These are phyloP conservation scores for Archilochus colubris DNA, from an alignment of 2,113 vertebrate species.

Conservation along the genomic window DNA sequence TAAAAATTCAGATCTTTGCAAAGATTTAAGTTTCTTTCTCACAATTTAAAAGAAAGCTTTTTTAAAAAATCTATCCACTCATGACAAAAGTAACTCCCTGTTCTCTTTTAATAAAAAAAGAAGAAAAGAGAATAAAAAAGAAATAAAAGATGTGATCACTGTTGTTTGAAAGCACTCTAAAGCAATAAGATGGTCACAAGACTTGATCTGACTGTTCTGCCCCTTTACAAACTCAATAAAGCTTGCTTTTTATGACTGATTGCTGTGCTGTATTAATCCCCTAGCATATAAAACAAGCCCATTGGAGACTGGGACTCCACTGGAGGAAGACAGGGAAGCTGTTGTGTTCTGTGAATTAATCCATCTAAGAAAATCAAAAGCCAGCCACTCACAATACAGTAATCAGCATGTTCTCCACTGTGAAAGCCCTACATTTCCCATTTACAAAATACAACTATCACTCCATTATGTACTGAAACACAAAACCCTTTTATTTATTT, in stretches of 20 bases:
- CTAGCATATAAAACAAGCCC: slow-evolving; percentile 77
- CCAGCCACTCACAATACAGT: slow-evolving; percentile 88
- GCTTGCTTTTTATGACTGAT: slow-evolving; percentile 80
- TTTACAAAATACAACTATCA: slow-evolving; percentile 81
- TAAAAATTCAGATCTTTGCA: neutral
- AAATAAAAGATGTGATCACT: slow-evolving; percentile 51
- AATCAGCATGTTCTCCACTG: slow-evolving; percentile 86
- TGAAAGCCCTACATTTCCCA: slow-evolving; percentile 78
- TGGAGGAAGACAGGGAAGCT: slow-evolving; percentile 79
- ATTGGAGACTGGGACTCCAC: slow-evolving; percentile 75
- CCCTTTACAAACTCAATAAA: slow-evolving; percentile 73
- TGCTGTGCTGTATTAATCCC: slow-evolving; percentile 85
- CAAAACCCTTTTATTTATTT: slow-evolving; percentile 72
- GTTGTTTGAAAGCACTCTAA: slow-evolving; percentile 74
- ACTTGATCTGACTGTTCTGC: slow-evolving; percentile 74
- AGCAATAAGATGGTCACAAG: slow-evolving; percentile 80
- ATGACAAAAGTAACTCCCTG: slow-evolving; percentile 65
- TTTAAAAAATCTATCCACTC: neutral
- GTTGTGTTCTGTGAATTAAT: slow-evolving; percentile 79
- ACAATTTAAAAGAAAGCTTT: neutral
- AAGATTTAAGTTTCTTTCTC: neutral
- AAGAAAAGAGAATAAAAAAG: neutral
- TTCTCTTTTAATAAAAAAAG: slow-evolving; percentile 63
- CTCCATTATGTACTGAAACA: slow-evolving; percentile 65
- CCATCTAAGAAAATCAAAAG: slow-evolving; percentile 83